Evolutionary conservation across 2,888 invertebrate genomes (phyloP).

Genomic region (Drosophila phalerata): DNA sequence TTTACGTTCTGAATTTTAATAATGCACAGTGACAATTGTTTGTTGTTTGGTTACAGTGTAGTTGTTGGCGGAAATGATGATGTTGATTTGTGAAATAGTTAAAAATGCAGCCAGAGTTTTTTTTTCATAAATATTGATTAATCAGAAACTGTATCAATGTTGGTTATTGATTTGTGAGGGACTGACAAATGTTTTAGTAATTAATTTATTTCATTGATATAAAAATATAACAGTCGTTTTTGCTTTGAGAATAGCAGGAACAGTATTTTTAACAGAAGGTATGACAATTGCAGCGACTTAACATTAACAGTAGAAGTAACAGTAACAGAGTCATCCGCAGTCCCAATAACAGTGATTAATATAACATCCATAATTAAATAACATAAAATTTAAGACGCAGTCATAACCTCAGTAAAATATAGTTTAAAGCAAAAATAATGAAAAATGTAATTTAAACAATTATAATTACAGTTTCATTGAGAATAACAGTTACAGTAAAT

Average conservation of each 20-base stretch:
- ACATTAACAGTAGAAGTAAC: too few species aligned
- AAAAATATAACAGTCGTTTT: too few species aligned
- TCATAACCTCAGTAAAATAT: too few species aligned
- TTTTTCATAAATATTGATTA: conserved; percentile 7
- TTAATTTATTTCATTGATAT: background rate
- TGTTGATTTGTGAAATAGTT: conserved; percentile 11
- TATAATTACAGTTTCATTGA: background rate
- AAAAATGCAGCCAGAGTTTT: conserved; percentile 8
- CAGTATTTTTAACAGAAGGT: too few species aligned
- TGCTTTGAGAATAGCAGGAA: too few species aligned
- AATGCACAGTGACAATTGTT: conserved; percentile 60
- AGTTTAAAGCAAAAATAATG: too few species aligned
- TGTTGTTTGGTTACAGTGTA: conserved; percentile 36
- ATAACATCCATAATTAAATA: too few species aligned
- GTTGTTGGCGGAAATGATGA: conserved; percentile 37
- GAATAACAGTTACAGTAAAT: background rate
- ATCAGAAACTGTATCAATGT: background rate
- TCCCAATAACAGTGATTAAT: background rate
- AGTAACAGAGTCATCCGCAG: background rate
- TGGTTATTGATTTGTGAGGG: conserved; percentile 7
- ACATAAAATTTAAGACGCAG: too few species aligned
- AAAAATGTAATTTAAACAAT: background rate
- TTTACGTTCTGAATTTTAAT: conserved; percentile 47
- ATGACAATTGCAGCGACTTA: background rate
- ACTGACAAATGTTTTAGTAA: background rate